Evolutionary conservation across 1,140 invertebrate genomes (phyloP).

Genomic region (Goniozus legneri): DNA sequence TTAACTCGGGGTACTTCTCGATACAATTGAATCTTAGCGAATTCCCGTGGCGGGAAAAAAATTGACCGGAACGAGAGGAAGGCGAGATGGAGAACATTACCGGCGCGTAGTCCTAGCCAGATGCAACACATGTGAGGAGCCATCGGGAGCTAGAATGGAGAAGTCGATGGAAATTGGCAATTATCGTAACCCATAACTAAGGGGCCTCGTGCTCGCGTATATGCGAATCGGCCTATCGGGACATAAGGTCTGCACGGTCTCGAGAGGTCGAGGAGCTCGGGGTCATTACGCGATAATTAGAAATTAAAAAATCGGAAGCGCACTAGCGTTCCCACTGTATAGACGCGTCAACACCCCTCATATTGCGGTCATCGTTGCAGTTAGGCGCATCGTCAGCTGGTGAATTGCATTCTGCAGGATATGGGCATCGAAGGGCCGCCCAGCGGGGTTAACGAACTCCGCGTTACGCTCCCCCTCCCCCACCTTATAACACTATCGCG

Average conservation of each 20-base stretch:
- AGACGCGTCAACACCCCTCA: too few species aligned
- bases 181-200: constrained; percentile 40
- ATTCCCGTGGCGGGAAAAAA: too few species aligned
- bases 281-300: constrained; percentile 39
- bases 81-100: too few species aligned
- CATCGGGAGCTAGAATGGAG: constrained; percentile 28
- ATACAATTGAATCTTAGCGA: too few species aligned
- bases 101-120: constrained; percentile 3
- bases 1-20: too few species aligned
- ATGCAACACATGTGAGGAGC: constrained; percentile 15
- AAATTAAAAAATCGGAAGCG: constrained; percentile 38
- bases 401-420: constrained; percentile 36
- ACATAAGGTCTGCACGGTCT: constrained; percentile 36
- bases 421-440: too few species aligned
- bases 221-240: constrained; percentile 16
- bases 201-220: constrained; percentile 12
- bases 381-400: constrained; percentile 41
- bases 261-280: constrained; percentile 16
- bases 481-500: neutral
- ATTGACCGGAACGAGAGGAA: too few species aligned
- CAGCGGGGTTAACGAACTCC: constrained; percentile 26
- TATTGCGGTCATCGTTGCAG: constrained; percentile 29
- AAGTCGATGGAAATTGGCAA: constrained; percentile 39
- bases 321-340: too few species aligned
- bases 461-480: constrained; percentile 4